Percentiles rank a stretch among this genome's conserved stretches.
Evolutionary conservation across 2,113 vertebrate species (phyloP).

Genomic region (Cercopithecus mona): DNA sequence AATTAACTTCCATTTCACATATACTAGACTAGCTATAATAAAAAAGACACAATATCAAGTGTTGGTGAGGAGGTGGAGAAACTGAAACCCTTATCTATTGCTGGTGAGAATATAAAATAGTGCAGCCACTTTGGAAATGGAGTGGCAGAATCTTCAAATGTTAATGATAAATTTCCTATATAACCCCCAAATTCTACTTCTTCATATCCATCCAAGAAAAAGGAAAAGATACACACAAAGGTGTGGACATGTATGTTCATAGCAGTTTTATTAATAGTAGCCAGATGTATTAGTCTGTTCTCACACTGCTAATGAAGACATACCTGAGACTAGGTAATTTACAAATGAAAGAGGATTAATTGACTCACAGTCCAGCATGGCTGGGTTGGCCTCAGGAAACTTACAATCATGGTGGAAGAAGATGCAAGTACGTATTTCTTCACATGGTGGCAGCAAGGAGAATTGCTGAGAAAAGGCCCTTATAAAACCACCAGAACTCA

Average conservation of each 20-base stretch:
- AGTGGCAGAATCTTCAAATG: background rate
- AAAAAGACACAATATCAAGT: background rate
- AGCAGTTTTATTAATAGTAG: background rate
- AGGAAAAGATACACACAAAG: background rate
- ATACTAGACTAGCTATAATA: background rate
- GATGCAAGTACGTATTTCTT: too few species aligned
- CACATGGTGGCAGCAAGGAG: too few species aligned
- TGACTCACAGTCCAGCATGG: too few species aligned
- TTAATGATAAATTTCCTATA: background rate
- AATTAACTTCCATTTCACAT: background rate
- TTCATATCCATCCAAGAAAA: background rate
- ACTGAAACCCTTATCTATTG: background rate
- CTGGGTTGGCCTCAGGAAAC: too few species aligned
- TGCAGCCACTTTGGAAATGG: background rate
- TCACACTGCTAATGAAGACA: too few species aligned
- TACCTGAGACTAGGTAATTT: too few species aligned
- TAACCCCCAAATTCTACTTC: background rate
- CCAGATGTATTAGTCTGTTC: background rate
- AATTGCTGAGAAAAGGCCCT: too few species aligned
- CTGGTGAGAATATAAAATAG: background rate
- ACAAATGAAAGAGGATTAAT: too few species aligned
- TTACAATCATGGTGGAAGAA: too few species aligned
- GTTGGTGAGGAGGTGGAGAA: background rate
- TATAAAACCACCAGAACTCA: too few species aligned
- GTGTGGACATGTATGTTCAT: background rate